Base-by-base conservation (phyloP, 1,140 invertebrate genomes). In the Drosophila gunungcola region DNA sequence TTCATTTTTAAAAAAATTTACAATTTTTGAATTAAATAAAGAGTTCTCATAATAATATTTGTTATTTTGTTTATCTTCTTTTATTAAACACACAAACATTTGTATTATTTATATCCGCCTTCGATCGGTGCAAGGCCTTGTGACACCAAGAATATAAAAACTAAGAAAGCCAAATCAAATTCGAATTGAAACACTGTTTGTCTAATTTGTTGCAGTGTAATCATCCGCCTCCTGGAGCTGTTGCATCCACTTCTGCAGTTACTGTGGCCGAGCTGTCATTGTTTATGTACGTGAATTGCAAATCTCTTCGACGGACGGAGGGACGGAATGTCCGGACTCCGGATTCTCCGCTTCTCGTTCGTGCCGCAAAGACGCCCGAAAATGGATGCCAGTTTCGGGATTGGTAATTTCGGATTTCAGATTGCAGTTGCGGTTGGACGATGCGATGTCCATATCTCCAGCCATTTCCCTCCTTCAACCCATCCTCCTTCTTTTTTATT, bases 281-380 rank as follows among this genome's bases (percentile, higher is more conserved):
- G 68, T 82, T 82, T 82, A 82, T 80, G 79, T 58, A 82, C 73
- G 68, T 77, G 79, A 80, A 80, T 80, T 80, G 68, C 62, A 69
- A 73, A 80, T 68, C 79, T 65, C 55, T 80, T 63, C 60, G 38
- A 62, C 54, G 52, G 34, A 42, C 70, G 13, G 39, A 54, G 36
- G 13, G 29, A 32, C 29, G 6, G 29, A 32, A 12, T 11, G 13
- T 7, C 45, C 45, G 45, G 46, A 29, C 29, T 34, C 45, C 45
- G 45, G 46, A 29, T n/a, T 34, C 16, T 32, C n/a, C 48, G 1
- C 25, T 51, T 29, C 29, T 21, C 43, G 12, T 48, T 57, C 48
- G 36, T 29, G 62, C 78, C 63, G 67, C 25, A 38, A 36, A 69
- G 64, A 55, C 65, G 73, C 48, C 27, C 75, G 43, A 67, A 60